phyloP scores from a whole-genome alignment of 1,140 invertebrate species.

The Apis laboriosa region DNA sequence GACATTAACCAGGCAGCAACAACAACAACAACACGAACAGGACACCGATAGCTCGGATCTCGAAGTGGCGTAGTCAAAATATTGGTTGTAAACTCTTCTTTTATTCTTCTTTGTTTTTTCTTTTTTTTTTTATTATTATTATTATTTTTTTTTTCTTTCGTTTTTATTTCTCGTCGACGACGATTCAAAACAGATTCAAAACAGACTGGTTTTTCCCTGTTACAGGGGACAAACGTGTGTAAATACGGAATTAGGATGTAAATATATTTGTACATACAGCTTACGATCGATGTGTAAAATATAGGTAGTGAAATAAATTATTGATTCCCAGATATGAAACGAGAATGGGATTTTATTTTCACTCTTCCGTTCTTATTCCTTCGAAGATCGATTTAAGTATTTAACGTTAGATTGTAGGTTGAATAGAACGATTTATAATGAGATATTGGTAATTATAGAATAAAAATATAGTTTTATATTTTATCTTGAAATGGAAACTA shows the following conservation, averaged over 20 bases:
- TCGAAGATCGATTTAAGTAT: not conserved
- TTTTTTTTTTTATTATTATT: no score
- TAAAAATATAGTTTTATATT: not conserved
- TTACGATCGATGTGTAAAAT: conserved; percentile 74
- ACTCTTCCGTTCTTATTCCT: no score
- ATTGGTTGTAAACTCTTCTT: conserved; percentile 7
- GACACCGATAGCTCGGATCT: conserved; percentile 81
- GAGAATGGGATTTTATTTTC: not conserved
- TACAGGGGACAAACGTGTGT: conserved; percentile 58
- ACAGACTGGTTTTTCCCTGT: conserved; percentile 6
- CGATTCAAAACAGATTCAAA: not conserved
- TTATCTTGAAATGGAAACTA: not conserved
- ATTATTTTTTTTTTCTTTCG: no score
- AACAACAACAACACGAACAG: conserved; percentile 67
- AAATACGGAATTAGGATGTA: conserved; percentile 71
- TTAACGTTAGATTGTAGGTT: not conserved
- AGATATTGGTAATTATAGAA: not conserved
- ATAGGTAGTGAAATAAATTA: conserved; percentile 74
- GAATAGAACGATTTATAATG: not conserved
- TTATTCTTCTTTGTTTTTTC: not conserved
- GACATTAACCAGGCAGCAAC: conserved; percentile 63
- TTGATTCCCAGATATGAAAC: conserved; percentile 58
- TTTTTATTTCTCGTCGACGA: not conserved
- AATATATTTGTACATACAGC: conserved; percentile 76
- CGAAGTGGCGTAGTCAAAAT: conserved; percentile 82